Evolutionary conservation across 2,888 invertebrate species (phyloP).

Genomic region (Lithodes maja): DNA sequence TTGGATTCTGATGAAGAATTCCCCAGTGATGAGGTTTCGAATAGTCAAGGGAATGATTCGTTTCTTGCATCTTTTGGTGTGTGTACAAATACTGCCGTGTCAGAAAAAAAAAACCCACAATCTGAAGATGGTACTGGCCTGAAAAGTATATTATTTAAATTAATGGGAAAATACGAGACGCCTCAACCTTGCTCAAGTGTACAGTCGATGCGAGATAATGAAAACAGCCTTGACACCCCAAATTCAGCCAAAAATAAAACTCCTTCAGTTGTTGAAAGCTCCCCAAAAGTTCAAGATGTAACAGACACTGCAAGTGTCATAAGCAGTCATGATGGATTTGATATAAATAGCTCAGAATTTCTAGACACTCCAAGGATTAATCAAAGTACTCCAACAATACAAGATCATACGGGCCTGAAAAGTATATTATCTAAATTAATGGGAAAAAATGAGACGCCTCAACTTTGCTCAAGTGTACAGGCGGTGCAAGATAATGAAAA

Average conservation of each 20-base stretch:
- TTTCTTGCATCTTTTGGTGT: slow-evolving; percentile 12
- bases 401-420: background rate
- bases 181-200: background rate
- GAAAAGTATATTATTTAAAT: background rate
- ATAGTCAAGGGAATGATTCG: slow-evolving; percentile 13
- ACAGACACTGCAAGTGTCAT: too few relatives aligned
- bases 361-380: too few relatives aligned
- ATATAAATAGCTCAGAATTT: too few relatives aligned
- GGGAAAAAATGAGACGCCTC: background rate
- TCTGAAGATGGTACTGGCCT: background rate
- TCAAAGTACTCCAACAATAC: too few relatives aligned
- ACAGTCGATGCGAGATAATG: background rate
- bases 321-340: too few relatives aligned
- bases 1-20: slow-evolving; percentile 46
- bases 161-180: background rate
- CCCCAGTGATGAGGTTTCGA: background rate
- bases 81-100: background rate
- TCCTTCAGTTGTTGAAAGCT: too few relatives aligned
- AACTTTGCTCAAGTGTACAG: background rate
- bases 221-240: too few relatives aligned
- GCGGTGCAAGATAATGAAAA: too few relatives aligned
- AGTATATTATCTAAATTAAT: slow-evolving; percentile 2
- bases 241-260: too few relatives aligned
- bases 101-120: background rate
- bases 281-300: too few relatives aligned